These are phyloP conservation scores for Ditylenchus weischeri DNA, from an alignment of 2,888 invertebrate genomes.

Conservation along the genomic window DNA sequence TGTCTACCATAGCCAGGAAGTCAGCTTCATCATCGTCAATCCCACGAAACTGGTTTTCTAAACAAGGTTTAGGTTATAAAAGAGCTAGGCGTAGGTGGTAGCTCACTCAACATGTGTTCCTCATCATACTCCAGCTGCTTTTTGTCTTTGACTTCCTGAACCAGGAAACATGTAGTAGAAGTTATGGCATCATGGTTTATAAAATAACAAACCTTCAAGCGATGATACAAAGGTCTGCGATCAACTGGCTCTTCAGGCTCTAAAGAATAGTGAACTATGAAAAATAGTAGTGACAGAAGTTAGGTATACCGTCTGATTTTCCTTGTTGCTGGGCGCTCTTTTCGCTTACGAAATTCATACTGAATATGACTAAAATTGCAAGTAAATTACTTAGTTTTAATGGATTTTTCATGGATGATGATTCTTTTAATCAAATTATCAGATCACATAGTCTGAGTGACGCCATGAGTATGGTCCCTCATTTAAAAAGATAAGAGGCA, in stretches of 20 bases:
- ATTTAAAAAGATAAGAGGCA: too few species aligned
- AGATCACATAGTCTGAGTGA: too few species aligned
- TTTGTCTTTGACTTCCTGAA: constrained; percentile 77
- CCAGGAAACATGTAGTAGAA: too few species aligned
- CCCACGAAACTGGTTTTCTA: constrained; percentile 25
- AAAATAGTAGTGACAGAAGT: too few species aligned
- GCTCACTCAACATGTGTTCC: constrained; percentile 86
- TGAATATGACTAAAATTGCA: constrained; percentile 5
- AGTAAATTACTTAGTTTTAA: too few species aligned
- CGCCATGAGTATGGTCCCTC: too few species aligned
- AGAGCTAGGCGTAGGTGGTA: neutral
- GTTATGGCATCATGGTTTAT: too few species aligned
- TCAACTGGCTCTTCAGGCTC: constrained; percentile 74
- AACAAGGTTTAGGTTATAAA: constrained; percentile 2
- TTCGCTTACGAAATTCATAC: constrained; percentile 35
- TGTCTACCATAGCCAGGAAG: constrained; percentile 18
- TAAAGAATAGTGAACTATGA: constrained; percentile 8
- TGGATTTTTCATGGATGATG: too few species aligned
- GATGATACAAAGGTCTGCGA: constrained; percentile 80
- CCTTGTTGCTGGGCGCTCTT: constrained; percentile 27
- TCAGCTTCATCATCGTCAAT: constrained; percentile 25
- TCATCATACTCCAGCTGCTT: constrained; percentile 92
- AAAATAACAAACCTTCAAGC: constrained; percentile 67
- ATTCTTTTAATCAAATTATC: too few species aligned
- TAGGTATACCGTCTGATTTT: constrained; percentile 5